A percentile compares a stretch with the other conserved stretches of the same genome.
These are phyloP conservation scores for Arrhamphus sclerolepis DNA, from an alignment of 2,797 vertebrate genomes.

Conservation along the genomic window DNA sequence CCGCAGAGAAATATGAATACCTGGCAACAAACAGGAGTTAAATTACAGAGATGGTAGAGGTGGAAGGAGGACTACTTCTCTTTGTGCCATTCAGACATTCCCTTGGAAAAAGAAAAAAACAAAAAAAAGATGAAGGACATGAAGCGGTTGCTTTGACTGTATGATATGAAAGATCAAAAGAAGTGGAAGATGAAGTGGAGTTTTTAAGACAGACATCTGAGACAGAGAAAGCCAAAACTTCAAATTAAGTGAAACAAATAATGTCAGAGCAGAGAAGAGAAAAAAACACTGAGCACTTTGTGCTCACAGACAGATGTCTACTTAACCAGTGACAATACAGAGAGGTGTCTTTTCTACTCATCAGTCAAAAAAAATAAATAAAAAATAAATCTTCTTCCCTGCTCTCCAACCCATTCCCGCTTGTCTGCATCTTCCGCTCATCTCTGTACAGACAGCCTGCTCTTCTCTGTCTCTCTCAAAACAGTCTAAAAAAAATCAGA, in stretches of 20 bases:
- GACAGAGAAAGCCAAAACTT: conserved; percentile 22
- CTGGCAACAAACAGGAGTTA: conserved; percentile 39
- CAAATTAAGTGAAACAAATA: conserved; percentile 28
- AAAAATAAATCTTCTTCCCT: conserved; percentile 22
- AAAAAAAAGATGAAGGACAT: too few species aligned
- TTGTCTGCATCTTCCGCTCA: conserved; percentile 47
- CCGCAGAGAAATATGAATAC: conserved; percentile 62
- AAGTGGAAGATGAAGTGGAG: conserved; percentile 15
- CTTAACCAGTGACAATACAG: conserved; percentile 24
- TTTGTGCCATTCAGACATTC: neutral
- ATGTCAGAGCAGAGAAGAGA: conserved; percentile 21
- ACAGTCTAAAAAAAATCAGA: conserved; percentile 6
- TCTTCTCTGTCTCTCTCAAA: conserved; percentile 14
- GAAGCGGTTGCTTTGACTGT: conserved; percentile 13
- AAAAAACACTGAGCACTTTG: neutral
- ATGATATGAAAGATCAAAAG: conserved; percentile 21
- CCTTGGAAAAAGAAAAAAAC: too few species aligned
- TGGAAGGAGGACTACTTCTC: neutral
- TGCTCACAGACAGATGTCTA: conserved; percentile 27
- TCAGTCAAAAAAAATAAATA: conserved; percentile 27
- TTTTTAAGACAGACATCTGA: conserved; percentile 1
- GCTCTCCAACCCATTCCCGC: conserved; percentile 47
- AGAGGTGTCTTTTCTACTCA: conserved; percentile 38
- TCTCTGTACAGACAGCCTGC: conserved; percentile 44
- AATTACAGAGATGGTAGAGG: conserved; percentile 27